phyloP scores from a whole-genome alignment of 2,113 vertebrate species.

The Microtus oregoni region DNA sequence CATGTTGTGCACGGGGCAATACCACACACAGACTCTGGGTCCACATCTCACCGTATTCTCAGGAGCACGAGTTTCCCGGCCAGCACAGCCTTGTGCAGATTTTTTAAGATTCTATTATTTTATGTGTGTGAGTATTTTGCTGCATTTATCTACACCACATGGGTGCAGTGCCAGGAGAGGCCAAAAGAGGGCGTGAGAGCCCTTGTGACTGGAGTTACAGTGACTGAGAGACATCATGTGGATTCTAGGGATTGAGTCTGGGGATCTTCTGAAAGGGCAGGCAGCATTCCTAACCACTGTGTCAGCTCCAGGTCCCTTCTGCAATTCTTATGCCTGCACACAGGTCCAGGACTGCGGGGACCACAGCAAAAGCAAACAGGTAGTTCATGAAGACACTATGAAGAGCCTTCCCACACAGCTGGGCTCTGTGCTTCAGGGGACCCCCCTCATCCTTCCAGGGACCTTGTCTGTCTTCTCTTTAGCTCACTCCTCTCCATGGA shows the following conservation, averaged over 20 bases:
- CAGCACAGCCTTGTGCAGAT: not conserved
- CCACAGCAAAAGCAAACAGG: not conserved
- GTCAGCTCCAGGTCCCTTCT: no score
- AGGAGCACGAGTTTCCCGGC: not conserved
- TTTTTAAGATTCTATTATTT: not conserved
- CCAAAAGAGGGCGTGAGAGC: not conserved
- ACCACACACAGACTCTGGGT: not conserved
- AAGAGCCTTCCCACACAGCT: not conserved
- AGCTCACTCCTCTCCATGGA: not conserved
- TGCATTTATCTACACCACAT: not conserved
- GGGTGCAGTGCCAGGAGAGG: not conserved
- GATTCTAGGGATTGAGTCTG: not conserved
- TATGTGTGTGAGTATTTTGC: not conserved
- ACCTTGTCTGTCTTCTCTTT: not conserved
- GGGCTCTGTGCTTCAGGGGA: not conserved
- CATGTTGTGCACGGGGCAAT: rapidly evolving
- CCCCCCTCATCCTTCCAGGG: rapidly evolving
- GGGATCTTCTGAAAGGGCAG: not conserved
- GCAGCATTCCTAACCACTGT: not conserved
- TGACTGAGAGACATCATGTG: not conserved
- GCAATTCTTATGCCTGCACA: not conserved
- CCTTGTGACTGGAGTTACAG: not conserved
- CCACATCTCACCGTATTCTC: not conserved
- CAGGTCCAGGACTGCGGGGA: not conserved
- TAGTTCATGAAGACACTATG: rapidly evolving